Evolutionary conservation across 2,797 vertebrate species (phyloP).

Genomic region (Lutjanus campechanus): DNA sequence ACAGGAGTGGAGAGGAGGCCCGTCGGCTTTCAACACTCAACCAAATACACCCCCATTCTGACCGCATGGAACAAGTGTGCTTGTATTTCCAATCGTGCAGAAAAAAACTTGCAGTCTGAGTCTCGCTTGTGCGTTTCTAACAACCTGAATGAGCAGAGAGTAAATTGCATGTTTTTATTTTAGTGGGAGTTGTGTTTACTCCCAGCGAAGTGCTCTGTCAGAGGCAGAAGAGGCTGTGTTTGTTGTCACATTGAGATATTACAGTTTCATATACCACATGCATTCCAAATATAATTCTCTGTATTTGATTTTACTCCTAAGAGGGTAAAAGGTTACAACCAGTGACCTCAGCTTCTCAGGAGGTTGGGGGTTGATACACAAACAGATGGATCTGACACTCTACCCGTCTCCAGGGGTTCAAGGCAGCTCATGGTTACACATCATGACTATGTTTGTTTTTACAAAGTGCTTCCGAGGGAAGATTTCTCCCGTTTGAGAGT

Average conservation of each 20-base stretch:
- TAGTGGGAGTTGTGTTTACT: slow-evolving; percentile 42
- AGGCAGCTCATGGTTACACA: slow-evolving; percentile 72
- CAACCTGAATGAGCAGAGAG: slow-evolving; percentile 26
- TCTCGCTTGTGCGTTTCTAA: slow-evolving; percentile 31
- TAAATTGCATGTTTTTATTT: slow-evolving; percentile 31
- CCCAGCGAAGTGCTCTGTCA: not conserved
- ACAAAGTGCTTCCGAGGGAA: slow-evolving; percentile 68
- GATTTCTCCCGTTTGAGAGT: slow-evolving; percentile 66
- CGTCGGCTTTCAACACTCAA: slow-evolving; percentile 54
- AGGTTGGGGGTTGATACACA: slow-evolving; percentile 40
- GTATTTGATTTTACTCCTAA: slow-evolving; percentile 74
- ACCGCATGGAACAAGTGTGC: slow-evolving; percentile 45
- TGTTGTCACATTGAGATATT: slow-evolving; percentile 64
- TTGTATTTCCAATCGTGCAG: slow-evolving; percentile 25
- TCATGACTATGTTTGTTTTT: slow-evolving; percentile 80
- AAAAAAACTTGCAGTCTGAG: slow-evolving; percentile 45
- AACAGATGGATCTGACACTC: slow-evolving; percentile 67
- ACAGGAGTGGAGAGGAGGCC: slow-evolving; percentile 61
- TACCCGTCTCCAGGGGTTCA: slow-evolving; percentile 64
- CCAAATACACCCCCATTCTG: slow-evolving; percentile 37
- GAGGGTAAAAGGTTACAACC: slow-evolving; percentile 79
- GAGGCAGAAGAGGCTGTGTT: slow-evolving; percentile 37
- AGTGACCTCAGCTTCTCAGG: slow-evolving; percentile 68
- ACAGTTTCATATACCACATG: slow-evolving; percentile 67
- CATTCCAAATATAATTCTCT: slow-evolving; percentile 77